Evolutionary conservation across 2,797 vertebrate species (phyloP).

Genomic region (Parotocinclus haroldoi): DNA sequence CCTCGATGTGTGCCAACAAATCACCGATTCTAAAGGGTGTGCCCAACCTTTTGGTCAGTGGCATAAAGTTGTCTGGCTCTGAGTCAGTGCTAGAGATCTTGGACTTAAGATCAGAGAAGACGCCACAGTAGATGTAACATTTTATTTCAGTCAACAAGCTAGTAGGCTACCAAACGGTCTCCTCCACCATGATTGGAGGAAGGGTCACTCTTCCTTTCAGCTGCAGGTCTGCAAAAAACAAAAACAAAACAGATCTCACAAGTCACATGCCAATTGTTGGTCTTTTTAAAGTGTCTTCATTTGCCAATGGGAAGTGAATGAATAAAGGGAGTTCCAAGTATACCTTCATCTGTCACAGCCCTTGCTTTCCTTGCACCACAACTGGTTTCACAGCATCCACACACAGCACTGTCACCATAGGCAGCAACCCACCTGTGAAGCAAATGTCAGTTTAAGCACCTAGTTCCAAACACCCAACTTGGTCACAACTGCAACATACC

Average conservation of each 20-base stretch:
- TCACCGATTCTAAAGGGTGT: too few relatives aligned
- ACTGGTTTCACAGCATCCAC: slow-evolving; percentile 58
- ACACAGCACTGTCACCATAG: slow-evolving; percentile 44
- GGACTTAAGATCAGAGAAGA: too few relatives aligned
- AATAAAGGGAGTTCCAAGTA: too few relatives aligned
- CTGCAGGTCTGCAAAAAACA: not conserved
- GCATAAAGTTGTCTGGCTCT: too few relatives aligned
- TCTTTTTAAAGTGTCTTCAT: too few relatives aligned
- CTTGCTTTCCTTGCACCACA: slow-evolving; percentile 39
- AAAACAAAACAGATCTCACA: too few relatives aligned
- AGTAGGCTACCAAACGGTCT: not conserved
- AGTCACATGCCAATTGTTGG: too few relatives aligned
- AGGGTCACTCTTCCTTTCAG: not conserved
- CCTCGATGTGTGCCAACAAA: too few relatives aligned
- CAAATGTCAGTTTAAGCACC: not conserved
- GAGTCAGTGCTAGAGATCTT: too few relatives aligned
- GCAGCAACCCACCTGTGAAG: slow-evolving; percentile 59
- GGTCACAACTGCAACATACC: slow-evolving; percentile 43
- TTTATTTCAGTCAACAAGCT: not conserved
- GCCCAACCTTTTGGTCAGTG: too few relatives aligned
- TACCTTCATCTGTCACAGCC: not conserved
- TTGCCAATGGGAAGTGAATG: too few relatives aligned
- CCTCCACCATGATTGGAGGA: slow-evolving; percentile 23
- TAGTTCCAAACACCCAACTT: not conserved
- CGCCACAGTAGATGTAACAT: not conserved